phyloP scores from a whole-genome alignment of 2,113 vertebrate species.

The Cheilinus undulatus region DNA sequence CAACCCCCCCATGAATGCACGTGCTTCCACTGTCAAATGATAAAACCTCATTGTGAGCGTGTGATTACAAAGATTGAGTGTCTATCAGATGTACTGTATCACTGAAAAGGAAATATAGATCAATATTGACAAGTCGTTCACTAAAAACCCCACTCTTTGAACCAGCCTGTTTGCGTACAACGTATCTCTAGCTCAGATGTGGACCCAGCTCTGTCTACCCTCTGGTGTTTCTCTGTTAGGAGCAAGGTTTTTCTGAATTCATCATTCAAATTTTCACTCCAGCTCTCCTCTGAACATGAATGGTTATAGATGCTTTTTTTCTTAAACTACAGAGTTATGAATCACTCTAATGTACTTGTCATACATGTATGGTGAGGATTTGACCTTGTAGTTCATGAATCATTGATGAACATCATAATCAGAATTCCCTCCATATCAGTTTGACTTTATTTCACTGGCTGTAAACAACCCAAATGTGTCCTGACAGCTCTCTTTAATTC shows the following conservation, averaged over 20 bases:
- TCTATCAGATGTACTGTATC: too few species aligned
- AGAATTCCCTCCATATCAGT: slow-evolving; percentile 45
- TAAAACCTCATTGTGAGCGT: too few species aligned
- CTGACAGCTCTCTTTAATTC: neutral
- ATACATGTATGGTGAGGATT: slow-evolving; percentile 15
- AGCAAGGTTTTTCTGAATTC: slow-evolving; percentile 24
- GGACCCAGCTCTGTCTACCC: too few species aligned
- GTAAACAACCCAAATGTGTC: slow-evolving; percentile 10
- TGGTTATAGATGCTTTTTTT: slow-evolving; percentile 4
- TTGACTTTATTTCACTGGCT: slow-evolving; percentile 41
- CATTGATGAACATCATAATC: slow-evolving; percentile 53
- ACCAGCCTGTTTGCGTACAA: too few species aligned
- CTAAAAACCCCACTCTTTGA: too few species aligned
- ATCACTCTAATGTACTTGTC: slow-evolving; percentile 40
- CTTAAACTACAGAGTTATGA: slow-evolving; percentile 39
- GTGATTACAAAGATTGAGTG: too few species aligned
- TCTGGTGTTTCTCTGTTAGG: slow-evolving; percentile 26
- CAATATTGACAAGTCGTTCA: too few species aligned
- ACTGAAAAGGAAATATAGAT: too few species aligned
- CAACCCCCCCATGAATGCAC: too few species aligned
- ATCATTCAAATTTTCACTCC: slow-evolving; percentile 30
- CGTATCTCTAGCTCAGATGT: too few species aligned
- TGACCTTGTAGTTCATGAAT: slow-evolving; percentile 64
- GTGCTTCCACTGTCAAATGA: too few species aligned
- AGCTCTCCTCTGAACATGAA: slow-evolving; percentile 22